These are phyloP conservation scores for Galerucella calmariensis DNA, from an alignment of 2,888 invertebrate genomes.

Conservation along the genomic window DNA sequence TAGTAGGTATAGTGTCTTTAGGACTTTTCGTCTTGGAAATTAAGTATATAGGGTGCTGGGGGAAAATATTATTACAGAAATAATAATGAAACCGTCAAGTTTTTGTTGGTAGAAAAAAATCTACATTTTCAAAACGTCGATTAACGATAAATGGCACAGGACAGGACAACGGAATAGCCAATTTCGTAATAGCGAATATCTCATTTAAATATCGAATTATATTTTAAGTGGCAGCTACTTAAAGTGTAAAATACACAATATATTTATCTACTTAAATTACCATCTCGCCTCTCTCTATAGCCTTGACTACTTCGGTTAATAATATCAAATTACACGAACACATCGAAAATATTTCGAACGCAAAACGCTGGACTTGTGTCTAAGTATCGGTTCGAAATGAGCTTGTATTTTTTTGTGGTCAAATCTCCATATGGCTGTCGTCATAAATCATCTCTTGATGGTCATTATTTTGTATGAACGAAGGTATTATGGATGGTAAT, in stretches of 20 bases:
- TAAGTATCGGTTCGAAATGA: neutral
- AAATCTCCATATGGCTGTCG: neutral
- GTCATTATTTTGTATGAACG: neutral
- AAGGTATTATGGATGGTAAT: neutral
- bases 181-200: neutral
- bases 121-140: no score
- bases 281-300: neutral
- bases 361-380: neutral
- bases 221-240: neutral
- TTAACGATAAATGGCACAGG: no score
- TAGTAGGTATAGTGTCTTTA: slow-evolving; percentile 10
- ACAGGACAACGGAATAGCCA: neutral
- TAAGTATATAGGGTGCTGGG: no score
- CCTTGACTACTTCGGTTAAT: slow-evolving; percentile 5
- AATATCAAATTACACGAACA: neutral
- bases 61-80: no score
- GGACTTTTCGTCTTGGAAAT: slow-evolving; percentile 10
- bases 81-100: no score
- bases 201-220: neutral
- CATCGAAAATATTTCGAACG: neutral
- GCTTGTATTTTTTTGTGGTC: slow-evolving; percentile 3
- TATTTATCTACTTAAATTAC: neutral
- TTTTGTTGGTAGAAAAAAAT: no score
- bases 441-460: slow-evolving; percentile 1
- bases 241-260: neutral